Base-by-base conservation (phyloP, 2,888 invertebrate species). In the Meiosimyza decipiens region DNA sequence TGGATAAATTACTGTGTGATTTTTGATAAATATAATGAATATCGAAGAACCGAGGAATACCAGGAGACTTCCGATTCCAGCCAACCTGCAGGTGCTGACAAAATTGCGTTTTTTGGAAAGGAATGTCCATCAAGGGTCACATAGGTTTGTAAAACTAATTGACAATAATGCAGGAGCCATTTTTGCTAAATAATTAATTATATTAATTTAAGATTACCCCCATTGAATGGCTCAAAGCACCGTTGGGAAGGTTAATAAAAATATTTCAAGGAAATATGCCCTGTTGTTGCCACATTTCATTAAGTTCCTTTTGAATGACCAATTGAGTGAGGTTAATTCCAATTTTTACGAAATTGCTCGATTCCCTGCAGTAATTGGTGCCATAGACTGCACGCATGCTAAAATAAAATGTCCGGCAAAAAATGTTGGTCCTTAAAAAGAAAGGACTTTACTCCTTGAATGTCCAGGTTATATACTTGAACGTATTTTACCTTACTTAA, bases 371-470 rank as follows among this genome's bases (percentile, higher is more conserved):
- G 70, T 74, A 9, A 66, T 74, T 65, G 74, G 72, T 54, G 69
- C 65, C 12, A 74, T 71, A 18, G 74, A 71, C 60, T 74, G 69
- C 59, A 71, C 74, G 12, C 74, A 74, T 16, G 69, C 66, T 6
- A 55, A 66, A 7, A 72, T 74, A 60, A 70, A 74, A 57, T 72
- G 74, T 55, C 74, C 72, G 18, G 59, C 71, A 13, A 72, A 65
- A 60, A 62, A 28, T 55, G 70, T 74, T 65, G 74, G 71, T 2
- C 67, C 65, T 74, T 15, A 72, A 72, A 18, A 72, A 67, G 47
- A 66, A 67, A 47, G 71, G 71, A n/a, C 68, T 59, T 54, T 74
- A 65, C 66, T 74, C 72, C 13, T 51, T 74, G 49, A 74, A 74
- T 65, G 62, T 70, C 3, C 72, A 71, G 74, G 66, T 68, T 52